Conservation (phyloP, 2,113 vertebrate species). For the Eubucco bourcierii region DNA sequence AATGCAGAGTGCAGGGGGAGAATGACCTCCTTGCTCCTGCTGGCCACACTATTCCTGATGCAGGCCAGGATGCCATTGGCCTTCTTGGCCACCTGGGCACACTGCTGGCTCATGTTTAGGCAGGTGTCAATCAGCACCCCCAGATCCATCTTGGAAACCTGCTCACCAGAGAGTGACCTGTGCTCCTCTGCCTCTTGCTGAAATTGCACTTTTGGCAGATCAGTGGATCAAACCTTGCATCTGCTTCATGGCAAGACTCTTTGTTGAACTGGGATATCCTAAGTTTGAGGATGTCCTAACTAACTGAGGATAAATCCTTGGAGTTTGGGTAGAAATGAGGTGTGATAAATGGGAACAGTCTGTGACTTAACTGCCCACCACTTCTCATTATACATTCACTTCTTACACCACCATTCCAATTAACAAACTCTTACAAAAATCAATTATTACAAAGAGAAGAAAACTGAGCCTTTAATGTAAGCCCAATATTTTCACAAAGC, state of each 20-base stretch:
- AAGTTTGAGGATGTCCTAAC: neutral
- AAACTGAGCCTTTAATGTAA: neutral
- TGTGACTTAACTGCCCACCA: neutral
- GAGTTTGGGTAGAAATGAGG: neutral
- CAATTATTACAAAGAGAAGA: neutral
- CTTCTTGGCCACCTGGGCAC: too few relatives aligned
- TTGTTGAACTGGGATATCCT: too few relatives aligned
- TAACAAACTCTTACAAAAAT: neutral
- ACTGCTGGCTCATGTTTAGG: too few relatives aligned
- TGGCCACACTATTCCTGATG: too few relatives aligned
- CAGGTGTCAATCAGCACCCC: too few relatives aligned
- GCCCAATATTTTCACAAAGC: neutral
- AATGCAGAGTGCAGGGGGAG: too few relatives aligned
- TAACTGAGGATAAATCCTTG: neutral
- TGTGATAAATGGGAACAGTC: neutral
- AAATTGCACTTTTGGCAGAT: neutral
- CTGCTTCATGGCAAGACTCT: neutral
- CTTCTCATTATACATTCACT: neutral
- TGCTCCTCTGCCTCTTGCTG: neutral
- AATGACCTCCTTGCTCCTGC: too few relatives aligned
- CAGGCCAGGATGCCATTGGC: too few relatives aligned
- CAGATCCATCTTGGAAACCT: too few relatives aligned
- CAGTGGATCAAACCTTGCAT: neutral
- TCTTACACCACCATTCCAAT: neutral
- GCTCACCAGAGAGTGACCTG: fast-evolving